A percentile compares a stretch with the other conserved stretches of the same genome.
Conservation (phyloP, 2,888 invertebrate genomes). For the Amphipyra berbera region DNA sequence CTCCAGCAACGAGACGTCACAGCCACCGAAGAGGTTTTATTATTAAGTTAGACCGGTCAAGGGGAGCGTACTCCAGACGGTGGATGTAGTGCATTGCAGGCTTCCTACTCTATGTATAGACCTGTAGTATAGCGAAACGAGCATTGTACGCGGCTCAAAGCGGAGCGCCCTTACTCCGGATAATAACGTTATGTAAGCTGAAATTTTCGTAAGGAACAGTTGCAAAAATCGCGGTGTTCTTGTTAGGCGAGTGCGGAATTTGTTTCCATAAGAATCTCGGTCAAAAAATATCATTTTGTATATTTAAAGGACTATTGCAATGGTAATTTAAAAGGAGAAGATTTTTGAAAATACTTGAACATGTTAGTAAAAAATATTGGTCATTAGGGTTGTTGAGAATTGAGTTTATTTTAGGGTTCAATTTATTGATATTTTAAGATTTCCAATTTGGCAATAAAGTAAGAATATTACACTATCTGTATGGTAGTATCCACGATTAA, state of each 20-base stretch:
- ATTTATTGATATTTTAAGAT: too few relatives aligned
- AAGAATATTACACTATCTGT: too few relatives aligned
- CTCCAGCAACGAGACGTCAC: slow-evolving; percentile 78
- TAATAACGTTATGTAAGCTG: slow-evolving; percentile 79
- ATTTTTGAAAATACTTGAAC: slow-evolving; percentile 30
- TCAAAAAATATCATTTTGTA: slow-evolving; percentile 39
- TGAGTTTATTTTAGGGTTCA: too few relatives aligned
- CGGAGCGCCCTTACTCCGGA: slow-evolving; percentile 67
- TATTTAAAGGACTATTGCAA: slow-evolving; percentile 40
- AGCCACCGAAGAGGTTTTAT: slow-evolving; percentile 82
- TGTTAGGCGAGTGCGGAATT: slow-evolving; percentile 58
- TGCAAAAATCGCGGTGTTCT: slow-evolving; percentile 72
- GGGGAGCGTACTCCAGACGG: slow-evolving; percentile 72
- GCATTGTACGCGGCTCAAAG: slow-evolving; percentile 77
- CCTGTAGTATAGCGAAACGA: slow-evolving; percentile 61
- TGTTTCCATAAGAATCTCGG: slow-evolving; percentile 35
- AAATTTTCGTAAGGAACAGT: slow-evolving; percentile 75
- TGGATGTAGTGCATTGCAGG: slow-evolving; percentile 77
- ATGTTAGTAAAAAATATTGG: slow-evolving; percentile 16
- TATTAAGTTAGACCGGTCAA: slow-evolving; percentile 86
- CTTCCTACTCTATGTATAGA: slow-evolving; percentile 69
- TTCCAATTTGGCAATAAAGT: too few relatives aligned
- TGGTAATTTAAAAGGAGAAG: slow-evolving; percentile 33
- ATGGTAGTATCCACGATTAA: too few relatives aligned
- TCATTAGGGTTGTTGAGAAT: neutral